Evolutionary conservation across 1,140 invertebrate species (phyloP).

Genomic region (Drosophila kanapiae): DNA sequence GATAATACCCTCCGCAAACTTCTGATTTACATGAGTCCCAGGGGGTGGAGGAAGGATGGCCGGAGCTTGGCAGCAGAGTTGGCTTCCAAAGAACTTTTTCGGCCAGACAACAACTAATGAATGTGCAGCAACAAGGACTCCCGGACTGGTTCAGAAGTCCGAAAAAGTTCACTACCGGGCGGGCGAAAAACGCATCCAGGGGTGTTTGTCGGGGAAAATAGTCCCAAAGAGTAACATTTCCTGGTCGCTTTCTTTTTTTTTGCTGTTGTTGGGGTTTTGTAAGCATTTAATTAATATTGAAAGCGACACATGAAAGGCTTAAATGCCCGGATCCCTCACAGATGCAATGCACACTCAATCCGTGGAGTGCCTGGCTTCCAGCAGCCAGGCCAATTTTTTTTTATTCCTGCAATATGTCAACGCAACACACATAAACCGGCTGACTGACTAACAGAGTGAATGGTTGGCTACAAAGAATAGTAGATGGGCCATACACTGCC

Average conservation of each 20-base stretch:
- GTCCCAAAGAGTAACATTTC: slow-evolving; percentile 7
- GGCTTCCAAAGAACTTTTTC: slow-evolving; percentile 38
- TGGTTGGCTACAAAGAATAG: slow-evolving; percentile 30
- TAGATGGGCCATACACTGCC: slow-evolving; percentile 4
- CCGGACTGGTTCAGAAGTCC: slow-evolving; percentile 12
- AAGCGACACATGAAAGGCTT: slow-evolving; percentile 61
- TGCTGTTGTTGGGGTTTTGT: slow-evolving; percentile 24
- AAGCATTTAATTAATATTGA: slow-evolving; percentile 73
- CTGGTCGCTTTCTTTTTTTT: slow-evolving; percentile 23
- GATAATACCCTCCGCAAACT: slow-evolving; percentile 9
- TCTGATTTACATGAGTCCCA: slow-evolving; percentile 23
- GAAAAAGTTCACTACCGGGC: slow-evolving; percentile 10
- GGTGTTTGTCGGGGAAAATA: background rate
- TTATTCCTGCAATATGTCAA: slow-evolving; percentile 40
- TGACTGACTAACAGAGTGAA: slow-evolving; percentile 25
- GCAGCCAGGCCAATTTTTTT: slow-evolving; percentile 62
- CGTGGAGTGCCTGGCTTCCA: slow-evolving; percentile 35
- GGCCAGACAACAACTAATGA: slow-evolving; percentile 49
- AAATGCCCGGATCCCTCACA: slow-evolving; percentile 59
- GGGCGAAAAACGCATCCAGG: background rate
- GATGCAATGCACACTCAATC: slow-evolving; percentile 20
- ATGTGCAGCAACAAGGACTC: slow-evolving; percentile 43
- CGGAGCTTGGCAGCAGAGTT: slow-evolving; percentile 6
- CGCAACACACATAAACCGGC: slow-evolving; percentile 43
- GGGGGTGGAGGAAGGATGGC: no score